A percentile compares a stretch with the other conserved stretches of the same genome.
phyloP scores from a whole-genome alignment of 2,113 vertebrate genomes.

The Aphelocoma coerulescens region DNA sequence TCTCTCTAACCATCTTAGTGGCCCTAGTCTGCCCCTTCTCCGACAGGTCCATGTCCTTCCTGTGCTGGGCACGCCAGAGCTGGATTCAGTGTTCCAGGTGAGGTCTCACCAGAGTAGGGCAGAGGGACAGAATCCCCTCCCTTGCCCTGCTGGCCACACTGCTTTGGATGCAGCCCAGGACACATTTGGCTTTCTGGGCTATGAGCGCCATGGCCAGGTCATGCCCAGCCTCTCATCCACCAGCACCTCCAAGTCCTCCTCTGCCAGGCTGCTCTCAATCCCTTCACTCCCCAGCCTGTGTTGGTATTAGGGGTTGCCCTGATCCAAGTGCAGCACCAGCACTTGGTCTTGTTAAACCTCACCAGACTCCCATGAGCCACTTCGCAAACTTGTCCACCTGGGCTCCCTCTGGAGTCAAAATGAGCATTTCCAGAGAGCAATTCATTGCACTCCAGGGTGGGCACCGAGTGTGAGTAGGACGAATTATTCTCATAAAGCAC shows the following conservation, averaged over 20 bases:
- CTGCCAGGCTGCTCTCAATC: background rate
- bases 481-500: background rate
- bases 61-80: background rate
- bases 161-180: background rate
- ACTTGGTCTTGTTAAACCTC: background rate
- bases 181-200: rapidly evolving
- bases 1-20: background rate
- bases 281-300: background rate
- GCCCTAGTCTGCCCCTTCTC: background rate
- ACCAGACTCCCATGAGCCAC: rapidly evolving
- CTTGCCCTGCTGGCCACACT: rapidly evolving
- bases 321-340: background rate
- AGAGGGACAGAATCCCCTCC: background rate
- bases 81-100: background rate
- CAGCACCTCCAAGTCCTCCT: background rate
- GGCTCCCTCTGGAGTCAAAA: background rate
- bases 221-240: background rate
- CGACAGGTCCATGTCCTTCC: background rate
- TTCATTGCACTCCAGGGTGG: background rate
- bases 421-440: background rate
- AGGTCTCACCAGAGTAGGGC: background rate
- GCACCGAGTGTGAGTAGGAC: rapidly evolving
- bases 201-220: background rate
- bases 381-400: background rate
- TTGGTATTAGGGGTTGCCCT: background rate